Base-by-base conservation (phyloP, 2,888 invertebrate species). In the Cerastoderma edule region DNA sequence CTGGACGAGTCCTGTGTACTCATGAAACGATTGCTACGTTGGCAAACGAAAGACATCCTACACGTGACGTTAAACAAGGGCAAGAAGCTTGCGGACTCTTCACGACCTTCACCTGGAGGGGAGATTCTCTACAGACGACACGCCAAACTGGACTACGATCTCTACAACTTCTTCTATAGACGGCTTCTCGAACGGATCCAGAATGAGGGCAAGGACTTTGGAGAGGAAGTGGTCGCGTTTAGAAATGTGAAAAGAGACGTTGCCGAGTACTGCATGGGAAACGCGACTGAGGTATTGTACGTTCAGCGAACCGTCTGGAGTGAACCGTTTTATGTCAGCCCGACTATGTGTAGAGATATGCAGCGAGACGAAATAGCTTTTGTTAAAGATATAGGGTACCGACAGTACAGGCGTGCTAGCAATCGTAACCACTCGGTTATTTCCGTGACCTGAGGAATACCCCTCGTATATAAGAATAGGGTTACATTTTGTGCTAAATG, bases 121-220 rank as follows among this genome's bases (percentile, higher is more conserved):
- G 10, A 24, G 8, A 28, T 28, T 54, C 54, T 10, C 8, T 22
- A 54, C 28, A 4, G 28, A 8, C 54, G 28, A 19, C 28, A 54
- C 19, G 24, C 28, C 8, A 54, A 54, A 27, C 54, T 54, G 10
- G 54, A 54, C 28, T 54, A 54, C 19, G 54, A 54, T 22, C 19
- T 54, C 13, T 54, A 54, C 19, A 28, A 54, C 19, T 54, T 54
- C 28, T 54, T 54, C 54, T 54, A 54, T 27, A 28, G 28, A 13
- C 4, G 19, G 5, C 54, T 54, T 13, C 24, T 5, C 6, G 13
- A 27, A 5, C 54, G 13, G 28, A 54, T 54, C 8, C 10, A 6
- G 4, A 5, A 10, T 24, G 54, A 54, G 22, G 54, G 54, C 28
- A 22, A 27, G 28, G 27, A 54, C 28, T 54, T 54, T 54, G 27